Percentiles rank a stretch among this genome's conserved stretches.
Evolutionary conservation across 2,888 invertebrate species (phyloP).

Genomic region (Drosophila aldrichi): DNA sequence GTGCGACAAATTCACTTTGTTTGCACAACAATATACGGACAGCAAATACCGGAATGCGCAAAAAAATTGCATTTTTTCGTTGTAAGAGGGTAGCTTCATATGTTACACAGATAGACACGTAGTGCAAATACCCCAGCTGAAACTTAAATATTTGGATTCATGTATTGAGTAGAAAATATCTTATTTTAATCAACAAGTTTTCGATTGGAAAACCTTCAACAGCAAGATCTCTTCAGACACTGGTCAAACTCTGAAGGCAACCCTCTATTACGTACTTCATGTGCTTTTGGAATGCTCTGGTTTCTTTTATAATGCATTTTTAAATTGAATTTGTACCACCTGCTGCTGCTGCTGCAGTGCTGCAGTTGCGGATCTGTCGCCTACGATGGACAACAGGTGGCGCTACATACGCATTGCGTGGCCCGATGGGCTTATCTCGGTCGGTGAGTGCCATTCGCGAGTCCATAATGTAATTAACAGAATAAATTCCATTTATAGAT

Average conservation of each 20-base stretch:
- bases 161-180: not conserved
- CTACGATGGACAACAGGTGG: slow-evolving; percentile 69
- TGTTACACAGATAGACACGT: slow-evolving; percentile 17
- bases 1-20: slow-evolving; percentile 55
- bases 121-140: not conserved
- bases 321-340: slow-evolving; percentile 73
- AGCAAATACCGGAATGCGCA: slow-evolving; percentile 42
- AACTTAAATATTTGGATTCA: not conserved
- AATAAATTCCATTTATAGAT: slow-evolving; percentile 53
- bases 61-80: slow-evolving; percentile 26
- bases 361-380: slow-evolving; percentile 13
- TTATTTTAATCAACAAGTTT: not conserved
- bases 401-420: slow-evolving; percentile 9
- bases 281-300: slow-evolving; percentile 2
- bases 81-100: slow-evolving; percentile 32
- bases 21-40: slow-evolving; percentile 52
- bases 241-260: not conserved
- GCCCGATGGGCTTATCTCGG: slow-evolving; percentile 34
- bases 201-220: not conserved
- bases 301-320: slow-evolving; percentile 57
- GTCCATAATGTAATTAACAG: slow-evolving; percentile 67
- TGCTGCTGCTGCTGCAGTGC: slow-evolving; percentile 54
- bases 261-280: slow-evolving; percentile 24
- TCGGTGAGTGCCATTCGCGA: slow-evolving; percentile 45
- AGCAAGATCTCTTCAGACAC: too few species aligned